Base-by-base conservation (phyloP, 2,113 vertebrate species). In the Scomber japonicus region DNA sequence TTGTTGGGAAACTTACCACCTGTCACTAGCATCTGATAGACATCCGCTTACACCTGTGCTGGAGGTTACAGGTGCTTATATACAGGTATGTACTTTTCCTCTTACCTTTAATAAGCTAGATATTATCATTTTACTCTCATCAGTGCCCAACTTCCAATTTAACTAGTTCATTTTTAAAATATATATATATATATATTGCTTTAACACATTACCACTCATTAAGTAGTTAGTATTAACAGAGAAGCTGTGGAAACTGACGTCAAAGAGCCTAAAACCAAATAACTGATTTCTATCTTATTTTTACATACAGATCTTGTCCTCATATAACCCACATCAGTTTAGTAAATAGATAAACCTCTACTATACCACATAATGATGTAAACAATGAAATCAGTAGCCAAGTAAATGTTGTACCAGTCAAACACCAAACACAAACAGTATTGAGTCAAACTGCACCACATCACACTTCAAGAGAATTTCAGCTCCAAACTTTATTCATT, bases 401-500 rank as follows among this genome's bases (percentile, higher is more conserved):
- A 69, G 67, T 17, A 70, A 71, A 75, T 61, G 19, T 50, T 62
- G 35, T 11, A 51, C 30, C 75, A 82, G 53, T 70, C 60, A 69
- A 55, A 80, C 75, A 65, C 51, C 66, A 68, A 19, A 68, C 46
- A 48, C 31, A 60, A 55, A 24, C 19, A 55, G 16, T 62, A 81
- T 16, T 57, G 17, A 75, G 67, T 74, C 73, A 76, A 80, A 69
- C 73, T 59, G 51, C 56, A 17, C 21, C 72, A 66, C 67, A 68
- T 79, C 69, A 44, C 54, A 70, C 64, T 46, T 4, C 35, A 54
- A 75, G 75, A 69, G 57, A 59, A 66, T 72, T 80, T 72, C 70
- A 85, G 48, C 45, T 69, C 83, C 69, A 85, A 84, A 88, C 83
- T 82, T 87, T 76, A 71, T 78, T 55, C 79, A 83, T 88, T 84